Base-by-base conservation (phyloP, 2,113 vertebrate species). In the Manacus vitellinus region DNA sequence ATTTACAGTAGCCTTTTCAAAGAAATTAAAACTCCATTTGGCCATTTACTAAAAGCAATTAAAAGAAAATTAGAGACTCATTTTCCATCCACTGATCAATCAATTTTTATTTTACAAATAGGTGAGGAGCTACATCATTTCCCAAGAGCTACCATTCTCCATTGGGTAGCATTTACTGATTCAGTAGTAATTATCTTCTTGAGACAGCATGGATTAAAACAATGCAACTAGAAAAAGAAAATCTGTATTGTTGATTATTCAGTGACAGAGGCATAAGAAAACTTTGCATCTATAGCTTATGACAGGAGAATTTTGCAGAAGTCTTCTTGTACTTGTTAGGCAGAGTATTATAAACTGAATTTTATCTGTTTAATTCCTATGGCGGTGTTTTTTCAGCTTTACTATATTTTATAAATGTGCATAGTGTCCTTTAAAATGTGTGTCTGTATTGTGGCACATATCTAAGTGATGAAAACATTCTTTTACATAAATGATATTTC, bases 201-300 rank as follows among this genome's bases (percentile, higher is more conserved):
- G 10, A 70, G 63, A 70, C 3, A 76, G 19, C 17, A 58, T 4
- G 5, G n/a, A 54, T 63, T 49, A 43, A 10, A 76, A 43, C 91
- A 89, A 49, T 27, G 12, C 4, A 21, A 10, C 37, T 14, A 52
- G 27, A 82, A 71, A 96, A 8, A 44, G 37, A 59, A 92, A 47
- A 71, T 41, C 28, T 54, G 5, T 81, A 47, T 18, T 24, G 11
- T 33, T 43, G n/a, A 63, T 68, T 46, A 4, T 19, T 92, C 16
- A 35, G 51, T 55, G 54, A 27, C 28, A 73, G 43, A 87, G 6
- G 30, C 75, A 54, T 15, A 61, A 58, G 71, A 33, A 12, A 9
- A 0, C 6, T 33, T 46, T 76, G 4, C 1, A 41, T n/a, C 7
- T 4, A 18, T 14, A 77, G 22, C 12, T 58, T 77, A 52, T 25